Percentiles rank a stretch among this genome's conserved stretches.
phyloP scores from a whole-genome alignment of 1,140 invertebrate species.

The Aricia agestis region DNA sequence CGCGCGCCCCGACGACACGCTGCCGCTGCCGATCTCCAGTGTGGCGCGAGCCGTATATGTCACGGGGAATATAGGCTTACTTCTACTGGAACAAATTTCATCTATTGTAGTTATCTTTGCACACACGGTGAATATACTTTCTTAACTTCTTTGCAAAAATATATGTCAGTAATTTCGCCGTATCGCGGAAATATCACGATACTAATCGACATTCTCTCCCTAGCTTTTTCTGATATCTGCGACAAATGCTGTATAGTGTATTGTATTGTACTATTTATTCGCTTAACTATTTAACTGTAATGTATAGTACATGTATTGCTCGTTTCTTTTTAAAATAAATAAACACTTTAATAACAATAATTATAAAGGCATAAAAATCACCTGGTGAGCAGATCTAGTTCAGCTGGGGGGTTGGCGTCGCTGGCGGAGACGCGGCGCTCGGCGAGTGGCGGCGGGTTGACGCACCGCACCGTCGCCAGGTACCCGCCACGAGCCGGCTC shows the following conservation, averaged over 20 bases:
- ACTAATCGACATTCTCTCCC: too few relatives aligned
- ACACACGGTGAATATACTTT: background rate
- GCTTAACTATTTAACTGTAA: too few relatives aligned
- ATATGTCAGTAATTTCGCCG: too few relatives aligned
- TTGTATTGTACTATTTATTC: too few relatives aligned
- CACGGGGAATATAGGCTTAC: slow-evolving; percentile 65
- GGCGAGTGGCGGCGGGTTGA: slow-evolving; percentile 69
- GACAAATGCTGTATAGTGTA: too few relatives aligned
- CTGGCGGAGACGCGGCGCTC: slow-evolving; percentile 63
- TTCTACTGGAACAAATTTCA: slow-evolving; percentile 50
- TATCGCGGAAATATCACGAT: too few relatives aligned
- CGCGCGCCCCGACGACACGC: slow-evolving; percentile 67
- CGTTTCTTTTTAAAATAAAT: too few relatives aligned
- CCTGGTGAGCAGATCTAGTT: slow-evolving; percentile 49
- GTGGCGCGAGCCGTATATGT: slow-evolving; percentile 78
- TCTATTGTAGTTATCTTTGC: background rate
- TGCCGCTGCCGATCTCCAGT: slow-evolving; percentile 71
- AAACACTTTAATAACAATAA: too few relatives aligned
- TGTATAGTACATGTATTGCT: too few relatives aligned
- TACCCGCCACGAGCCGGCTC: slow-evolving; percentile 61
- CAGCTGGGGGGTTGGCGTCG: slow-evolving; percentile 53
- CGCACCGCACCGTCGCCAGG: slow-evolving; percentile 71
- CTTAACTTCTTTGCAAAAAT: too few relatives aligned
- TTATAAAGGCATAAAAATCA: slow-evolving; percentile 19
- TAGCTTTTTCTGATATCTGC: too few relatives aligned